Percentiles rank a stretch among this genome's conserved stretches.
Evolutionary conservation across 2,113 vertebrate species (phyloP).

Genomic region (Halcyon senegalensis): DNA sequence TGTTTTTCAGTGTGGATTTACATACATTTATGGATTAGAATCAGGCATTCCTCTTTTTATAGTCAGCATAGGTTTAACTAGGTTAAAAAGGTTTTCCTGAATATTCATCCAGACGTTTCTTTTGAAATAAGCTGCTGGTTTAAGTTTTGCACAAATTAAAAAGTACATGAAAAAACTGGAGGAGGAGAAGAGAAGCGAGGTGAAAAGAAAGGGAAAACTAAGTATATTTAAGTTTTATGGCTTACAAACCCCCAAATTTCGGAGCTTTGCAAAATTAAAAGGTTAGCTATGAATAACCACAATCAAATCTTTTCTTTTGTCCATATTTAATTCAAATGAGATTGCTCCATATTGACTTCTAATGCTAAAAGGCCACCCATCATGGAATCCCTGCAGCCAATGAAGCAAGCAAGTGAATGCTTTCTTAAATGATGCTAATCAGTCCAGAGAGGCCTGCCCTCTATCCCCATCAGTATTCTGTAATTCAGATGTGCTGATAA

Average conservation of each 20-base stretch:
- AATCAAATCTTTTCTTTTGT: conserved; percentile 79
- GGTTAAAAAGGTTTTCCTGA: conserved; percentile 68
- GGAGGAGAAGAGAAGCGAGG: conserved; percentile 2
- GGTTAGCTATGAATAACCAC: conserved; percentile 78
- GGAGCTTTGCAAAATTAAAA: conserved; percentile 75
- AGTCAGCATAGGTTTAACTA: conserved; percentile 55
- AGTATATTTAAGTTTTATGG: conserved; percentile 63
- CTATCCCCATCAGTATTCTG: conserved; percentile 89
- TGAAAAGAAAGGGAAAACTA: conserved; percentile 53
- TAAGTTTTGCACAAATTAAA: conserved; percentile 54
- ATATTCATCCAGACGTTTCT: conserved; percentile 55
- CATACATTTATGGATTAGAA: conserved; percentile 67
- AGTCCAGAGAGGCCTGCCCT: conserved; percentile 93
- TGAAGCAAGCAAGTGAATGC: conserved; percentile 84
- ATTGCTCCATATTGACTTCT: conserved; percentile 88
- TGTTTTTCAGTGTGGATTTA: conserved; percentile 73
- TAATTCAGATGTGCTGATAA: conserved; percentile 96
- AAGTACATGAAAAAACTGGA: conserved; percentile 35
- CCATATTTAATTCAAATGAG: conserved; percentile 88
- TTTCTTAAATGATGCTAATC: conserved; percentile 99
- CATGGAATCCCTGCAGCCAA: conserved; percentile 83
- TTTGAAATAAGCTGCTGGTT: conserved; percentile 58
- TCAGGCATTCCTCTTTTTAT: conserved; percentile 58
- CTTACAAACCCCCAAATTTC: conserved; percentile 62
- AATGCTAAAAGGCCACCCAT: conserved; percentile 91